phyloP scores from a whole-genome alignment of 2,113 vertebrate genomes.

The Toxotes jaculatrix region DNA sequence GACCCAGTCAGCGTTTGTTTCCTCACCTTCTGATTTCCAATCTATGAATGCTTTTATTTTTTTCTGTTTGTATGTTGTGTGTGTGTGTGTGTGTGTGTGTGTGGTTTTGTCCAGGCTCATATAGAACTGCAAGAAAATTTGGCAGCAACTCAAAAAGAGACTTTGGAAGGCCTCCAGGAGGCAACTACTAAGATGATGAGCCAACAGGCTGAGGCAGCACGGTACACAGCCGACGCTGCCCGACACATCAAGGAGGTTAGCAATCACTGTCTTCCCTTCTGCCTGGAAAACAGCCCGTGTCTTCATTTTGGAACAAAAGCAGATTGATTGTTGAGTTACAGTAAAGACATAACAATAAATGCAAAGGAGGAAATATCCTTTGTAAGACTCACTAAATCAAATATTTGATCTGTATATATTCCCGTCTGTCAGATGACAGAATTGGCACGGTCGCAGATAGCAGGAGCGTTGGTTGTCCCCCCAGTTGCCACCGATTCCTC shows the following conservation, averaged over 20 bases:
- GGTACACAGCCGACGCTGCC: slow-evolving; percentile 84
- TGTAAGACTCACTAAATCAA: slow-evolving; percentile 21
- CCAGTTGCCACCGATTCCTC: slow-evolving; percentile 72
- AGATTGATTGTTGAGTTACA: slow-evolving; percentile 50
- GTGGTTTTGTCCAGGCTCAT: slow-evolving; percentile 83
- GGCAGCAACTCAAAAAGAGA: slow-evolving; percentile 86
- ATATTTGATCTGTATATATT: slow-evolving; percentile 20
- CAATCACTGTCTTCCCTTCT: slow-evolving; percentile 33
- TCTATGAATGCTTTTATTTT: slow-evolving; percentile 13
- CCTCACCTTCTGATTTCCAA: slow-evolving; percentile 5
- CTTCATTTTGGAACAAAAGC: slow-evolving; percentile 54
- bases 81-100: slow-evolving; percentile 32
- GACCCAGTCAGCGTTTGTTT: neutral
- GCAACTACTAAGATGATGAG: slow-evolving; percentile 85
- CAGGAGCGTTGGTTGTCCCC: slow-evolving; percentile 75
- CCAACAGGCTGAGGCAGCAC: slow-evolving; percentile 87
- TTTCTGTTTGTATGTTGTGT: slow-evolving; percentile 37
- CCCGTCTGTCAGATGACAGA: slow-evolving; percentile 87
- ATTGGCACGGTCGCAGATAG: slow-evolving; percentile 84
- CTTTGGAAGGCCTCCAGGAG: slow-evolving; percentile 86
- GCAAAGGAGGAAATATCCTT: neutral
- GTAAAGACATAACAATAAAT: slow-evolving; percentile 31
- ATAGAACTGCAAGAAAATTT: slow-evolving; percentile 88
- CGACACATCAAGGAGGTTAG: slow-evolving; percentile 90
- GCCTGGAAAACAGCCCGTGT: slow-evolving; percentile 50